Evolutionary conservation across 2,113 vertebrate genomes (phyloP).

Genomic region (Gobiocypris rarus): DNA sequence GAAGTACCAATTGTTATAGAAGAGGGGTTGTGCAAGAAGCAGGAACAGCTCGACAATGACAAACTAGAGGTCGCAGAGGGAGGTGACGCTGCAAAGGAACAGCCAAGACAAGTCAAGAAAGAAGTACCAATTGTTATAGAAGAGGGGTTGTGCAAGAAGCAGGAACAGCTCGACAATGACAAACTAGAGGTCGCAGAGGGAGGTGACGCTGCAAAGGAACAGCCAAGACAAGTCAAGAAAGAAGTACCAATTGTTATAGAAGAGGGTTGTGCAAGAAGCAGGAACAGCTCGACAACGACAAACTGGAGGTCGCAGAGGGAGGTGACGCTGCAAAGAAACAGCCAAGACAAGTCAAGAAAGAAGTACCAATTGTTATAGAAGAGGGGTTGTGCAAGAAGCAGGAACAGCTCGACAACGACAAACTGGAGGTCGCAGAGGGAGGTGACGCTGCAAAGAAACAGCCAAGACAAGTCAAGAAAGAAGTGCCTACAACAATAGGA

Average conservation of each 20-base stretch:
- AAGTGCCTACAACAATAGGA: not conserved
- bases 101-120: slow-evolving; percentile 18
- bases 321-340: too few species aligned
- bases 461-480: slow-evolving; percentile 26
- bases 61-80: not conserved
- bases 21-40: not conserved
- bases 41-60: not conserved
- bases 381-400: not conserved
- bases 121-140: not conserved
- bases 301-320: too few species aligned
- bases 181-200: not conserved
- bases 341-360: not conserved
- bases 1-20: not conserved
- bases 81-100: slow-evolving; percentile 16
- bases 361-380: not conserved
- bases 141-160: not conserved
- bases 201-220: slow-evolving; percentile 18
- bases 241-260: not conserved
- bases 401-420: not conserved
- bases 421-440: not conserved
- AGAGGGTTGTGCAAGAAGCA: not conserved
- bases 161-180: not conserved
- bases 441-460: slow-evolving; percentile 27
- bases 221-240: not conserved
- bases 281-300: not conserved